Base-by-base conservation (phyloP, 1,140 invertebrate species). In the Grapholita molesta region DNA sequence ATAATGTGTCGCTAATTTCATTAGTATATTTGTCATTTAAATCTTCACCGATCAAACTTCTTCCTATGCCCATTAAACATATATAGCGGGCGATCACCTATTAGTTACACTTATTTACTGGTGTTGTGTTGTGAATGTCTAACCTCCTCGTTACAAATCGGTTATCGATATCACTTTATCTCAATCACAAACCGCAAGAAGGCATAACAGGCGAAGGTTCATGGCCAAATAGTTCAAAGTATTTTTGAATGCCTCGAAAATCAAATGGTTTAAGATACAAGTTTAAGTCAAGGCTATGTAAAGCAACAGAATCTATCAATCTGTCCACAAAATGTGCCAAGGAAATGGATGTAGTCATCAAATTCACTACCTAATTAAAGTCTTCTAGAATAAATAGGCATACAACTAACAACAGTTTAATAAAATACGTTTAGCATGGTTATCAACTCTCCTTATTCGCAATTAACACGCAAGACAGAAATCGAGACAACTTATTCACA, bases 81-180 rank as follows among this genome's bases (percentile, higher is more conserved):
- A 35, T 35, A 12, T 12, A 35, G 33, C 11, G 33, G 11, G 11
- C 15, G 0, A 18, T 21, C 42, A 48, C 42, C 42, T 48, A 48
- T 18, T 48, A 7, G 15, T 48, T n/a, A 38, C 35, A 38, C 35
- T 18, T 9, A 48, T 48, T 48, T 7, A 21, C 21, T 48, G 18
- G 28, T 12, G 18, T 61, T n/a, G 28, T 12, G 18, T 61, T n/a
- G 55, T 30, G 55, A 61, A 61, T 61, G 55, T 61, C 28, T 25
- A 61, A 61, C 25, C 25, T 61, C 55, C 24, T 15, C 25, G 25
- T 30, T 61, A 61, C 25, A 6, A 7, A 61, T 61, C 25, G 12
- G 25, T 15, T 61, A 61, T 28, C 55, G 28, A 32, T 28, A 61
- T 28, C 55, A 28, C 55, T 61, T 61, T 61, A 55, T 55, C 53